Base-by-base conservation (phyloP, 2,113 vertebrate species). In the Chitala chitala region DNA sequence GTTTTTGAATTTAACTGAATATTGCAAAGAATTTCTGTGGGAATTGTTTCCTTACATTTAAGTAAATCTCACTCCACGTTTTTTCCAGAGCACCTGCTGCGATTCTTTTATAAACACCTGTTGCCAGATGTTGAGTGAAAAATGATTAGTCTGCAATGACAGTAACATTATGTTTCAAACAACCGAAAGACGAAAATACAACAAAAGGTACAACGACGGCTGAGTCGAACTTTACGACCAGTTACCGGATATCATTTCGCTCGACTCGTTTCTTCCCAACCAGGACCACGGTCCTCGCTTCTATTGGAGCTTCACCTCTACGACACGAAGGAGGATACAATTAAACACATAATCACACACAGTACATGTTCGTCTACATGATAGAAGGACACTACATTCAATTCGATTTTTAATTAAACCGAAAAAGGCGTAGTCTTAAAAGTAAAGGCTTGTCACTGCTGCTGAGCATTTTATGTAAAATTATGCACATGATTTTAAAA, bases 191-290 rank as follows among this genome's bases (percentile, higher is more conserved):
- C 20, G 33, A 46, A 46, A 20, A 15, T 20, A 29, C 15, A 13
- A 38, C 31, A 63, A 33, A 63, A 5, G 13, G 7, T n/a, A 26
- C 29, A 3, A 58, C 9, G 22, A 58, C 53, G n/a, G 20, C 15
- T 54, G 29, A n/a, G 17, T 70, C 26, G 22, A n/a, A 40, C 26
- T 20, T 8, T 44, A 40, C n/a, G 24, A 26, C 38, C 64, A 66
- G 44, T 89, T 80, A 92, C 90, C 90, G 82, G 84, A 90, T 90
- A 58, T 92, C 89, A 38, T 92, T 91, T 85, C 89, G 89, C 84
- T 88, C 87, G 10, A 74, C 86, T 54, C 89, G 89, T 81, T 91
- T 91, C 84, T 86, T 91, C 55, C 89, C 88, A n/a, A 92, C 89
- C 81, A 92, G 85, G 85, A 90, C 89, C 72, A 92, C 89, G 5